These are phyloP conservation scores for Ptilonorhynchus violaceus DNA, from an alignment of 2,113 vertebrate species.

Conservation along the genomic window DNA sequence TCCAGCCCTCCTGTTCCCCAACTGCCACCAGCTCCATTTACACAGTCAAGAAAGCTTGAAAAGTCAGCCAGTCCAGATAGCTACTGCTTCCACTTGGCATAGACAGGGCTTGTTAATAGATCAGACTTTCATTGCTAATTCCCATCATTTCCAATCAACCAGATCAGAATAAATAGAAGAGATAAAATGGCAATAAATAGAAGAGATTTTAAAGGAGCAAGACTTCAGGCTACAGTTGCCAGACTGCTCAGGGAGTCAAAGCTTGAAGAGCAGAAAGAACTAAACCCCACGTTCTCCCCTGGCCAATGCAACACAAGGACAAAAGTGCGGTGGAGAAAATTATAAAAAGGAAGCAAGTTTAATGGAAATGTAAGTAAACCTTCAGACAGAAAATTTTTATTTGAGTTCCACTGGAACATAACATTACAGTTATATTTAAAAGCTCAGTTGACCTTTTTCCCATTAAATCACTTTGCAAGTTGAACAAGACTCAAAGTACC, in stretches of 20 bases:
- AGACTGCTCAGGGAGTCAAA: not conserved
- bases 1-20: not conserved
- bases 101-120: not conserved
- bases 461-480: constrained; percentile 5
- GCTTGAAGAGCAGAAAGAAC: not conserved
- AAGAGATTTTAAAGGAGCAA: not conserved
- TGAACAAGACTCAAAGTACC: not conserved
- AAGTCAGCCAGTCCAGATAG: not conserved
- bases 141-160: not conserved
- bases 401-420: not conserved
- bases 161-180: not conserved
- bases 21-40: not conserved
- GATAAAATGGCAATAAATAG: not conserved
- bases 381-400: not conserved
- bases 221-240: not conserved
- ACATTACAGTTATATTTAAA: not conserved
- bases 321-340: not conserved
- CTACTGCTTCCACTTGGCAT: not conserved
- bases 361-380: not conserved
- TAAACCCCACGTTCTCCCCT: not conserved
- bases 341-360: not conserved
- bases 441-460: not conserved
- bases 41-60: not conserved
- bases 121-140: not conserved
- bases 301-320: not conserved